These are phyloP conservation scores for Parotocinclus haroldoi DNA, from an alignment of 2,797 vertebrate species.

Conservation along the genomic window DNA sequence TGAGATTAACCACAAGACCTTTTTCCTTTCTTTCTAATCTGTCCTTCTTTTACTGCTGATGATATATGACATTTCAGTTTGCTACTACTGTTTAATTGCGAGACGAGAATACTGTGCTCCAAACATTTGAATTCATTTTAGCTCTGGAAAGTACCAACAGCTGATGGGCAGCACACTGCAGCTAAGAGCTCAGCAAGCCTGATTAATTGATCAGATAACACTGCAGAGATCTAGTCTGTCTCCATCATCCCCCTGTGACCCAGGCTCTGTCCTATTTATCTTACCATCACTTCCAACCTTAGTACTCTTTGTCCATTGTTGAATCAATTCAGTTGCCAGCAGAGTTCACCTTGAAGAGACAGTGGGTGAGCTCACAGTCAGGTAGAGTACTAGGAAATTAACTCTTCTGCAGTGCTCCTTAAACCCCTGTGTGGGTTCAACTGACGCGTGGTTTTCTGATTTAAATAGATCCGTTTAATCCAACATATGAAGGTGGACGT, in stretches of 20 bases:
- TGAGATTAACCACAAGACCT: too few relatives aligned
- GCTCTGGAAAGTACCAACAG: neutral
- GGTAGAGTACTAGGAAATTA: conserved; percentile 1
- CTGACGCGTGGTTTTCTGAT: too few relatives aligned
- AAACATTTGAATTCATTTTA: neutral
- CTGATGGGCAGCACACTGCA: neutral
- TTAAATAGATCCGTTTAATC: too few relatives aligned
- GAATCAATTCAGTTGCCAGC: conserved; percentile 7
- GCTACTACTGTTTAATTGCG: too few relatives aligned
- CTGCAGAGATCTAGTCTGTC: conserved; percentile 19
- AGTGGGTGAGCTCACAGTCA: conserved; percentile 16
- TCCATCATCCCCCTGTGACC: conserved; percentile 9
- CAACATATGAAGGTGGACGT: too few relatives aligned
- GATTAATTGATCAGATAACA: conserved; percentile 50
- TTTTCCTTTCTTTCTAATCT: too few relatives aligned
- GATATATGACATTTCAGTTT: too few relatives aligned
- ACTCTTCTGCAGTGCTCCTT: neutral
- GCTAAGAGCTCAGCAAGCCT: conserved; percentile 18
- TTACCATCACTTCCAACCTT: neutral
- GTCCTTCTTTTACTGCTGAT: too few relatives aligned
- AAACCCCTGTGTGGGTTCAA: too few relatives aligned
- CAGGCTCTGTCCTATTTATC: conserved; percentile 28
- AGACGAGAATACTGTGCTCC: too few relatives aligned
- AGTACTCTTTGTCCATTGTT: neutral
- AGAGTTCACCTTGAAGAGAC: conserved; percentile 46